Evolutionary conservation across 2,797 vertebrate species (phyloP).

Genomic region (Sylvia borin): DNA sequence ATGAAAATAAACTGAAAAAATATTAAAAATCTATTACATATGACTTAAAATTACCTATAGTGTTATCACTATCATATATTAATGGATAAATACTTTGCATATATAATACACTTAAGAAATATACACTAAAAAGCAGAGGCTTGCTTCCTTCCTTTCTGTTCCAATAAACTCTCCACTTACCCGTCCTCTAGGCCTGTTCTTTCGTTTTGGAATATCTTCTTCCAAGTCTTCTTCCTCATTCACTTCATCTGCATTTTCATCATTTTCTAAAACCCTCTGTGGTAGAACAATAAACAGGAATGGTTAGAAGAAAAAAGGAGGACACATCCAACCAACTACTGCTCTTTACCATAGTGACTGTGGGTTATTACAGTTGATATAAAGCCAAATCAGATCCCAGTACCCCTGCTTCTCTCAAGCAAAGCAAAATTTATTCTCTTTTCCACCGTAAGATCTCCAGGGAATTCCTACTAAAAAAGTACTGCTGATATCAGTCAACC

Average conservation of each 20-base stretch:
- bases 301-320: slow-evolving; percentile 17
- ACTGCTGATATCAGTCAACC: not conserved
- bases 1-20: not conserved
- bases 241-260: slow-evolving; percentile 94
- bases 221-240: slow-evolving; percentile 95
- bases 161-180: slow-evolving; percentile 75
- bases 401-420: not conserved
- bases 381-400: slow-evolving; percentile 17
- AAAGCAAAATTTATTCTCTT: not conserved
- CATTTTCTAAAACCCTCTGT: slow-evolving; percentile 95
- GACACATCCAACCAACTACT: not conserved
- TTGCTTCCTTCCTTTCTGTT: not conserved
- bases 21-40: not conserved
- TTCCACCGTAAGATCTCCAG: not conserved
- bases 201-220: slow-evolving; percentile 94
- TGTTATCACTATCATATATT: not conserved
- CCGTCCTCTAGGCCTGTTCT: slow-evolving; percentile 94
- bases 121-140: not conserved
- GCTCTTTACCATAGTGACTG: not conserved
- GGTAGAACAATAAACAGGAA: slow-evolving; percentile 61
- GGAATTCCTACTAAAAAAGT: not conserved
- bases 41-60: not conserved
- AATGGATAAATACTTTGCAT: not conserved
- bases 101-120: not conserved
- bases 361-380: not conserved